These are phyloP conservation scores for Dusona sp. DNA, from an alignment of 2,888 invertebrate species.

Conservation along the genomic window DNA sequence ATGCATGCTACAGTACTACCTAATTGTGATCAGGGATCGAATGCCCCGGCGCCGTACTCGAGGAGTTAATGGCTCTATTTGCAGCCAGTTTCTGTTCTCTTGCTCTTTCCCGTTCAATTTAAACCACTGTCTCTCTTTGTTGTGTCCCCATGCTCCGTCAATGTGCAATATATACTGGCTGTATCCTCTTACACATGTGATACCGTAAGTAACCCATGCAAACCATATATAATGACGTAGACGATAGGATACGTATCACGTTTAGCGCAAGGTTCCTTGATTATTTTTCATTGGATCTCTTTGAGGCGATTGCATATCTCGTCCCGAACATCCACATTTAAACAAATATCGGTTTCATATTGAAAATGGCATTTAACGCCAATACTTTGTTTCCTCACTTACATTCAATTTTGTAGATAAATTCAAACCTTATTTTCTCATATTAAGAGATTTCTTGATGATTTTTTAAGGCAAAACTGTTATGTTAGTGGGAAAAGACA, in stretches of 20 bases:
- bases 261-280: conserved; percentile 10
- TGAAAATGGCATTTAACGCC: not conserved
- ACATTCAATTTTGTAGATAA: not conserved
- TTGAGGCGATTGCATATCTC: not conserved
- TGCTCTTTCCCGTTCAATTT: not conserved
- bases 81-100: conserved; percentile 36
- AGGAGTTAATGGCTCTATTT: conserved; percentile 63
- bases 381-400: not conserved
- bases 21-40: conserved; percentile 57
- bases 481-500: too few species aligned
- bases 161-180: conserved; percentile 15
- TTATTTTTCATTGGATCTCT: conserved; percentile 8
- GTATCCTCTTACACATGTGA: conserved; percentile 49
- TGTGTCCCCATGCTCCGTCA: not conserved
- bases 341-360: not conserved
- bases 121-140: conserved; percentile 5
- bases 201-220: conserved; percentile 5
- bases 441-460: not conserved
- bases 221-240: not conserved
- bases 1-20: conserved; percentile 8
- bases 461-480: not conserved
- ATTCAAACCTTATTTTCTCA: too few species aligned
- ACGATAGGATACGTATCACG: conserved; percentile 21
- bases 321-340: not conserved
- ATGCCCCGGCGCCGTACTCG: conserved; percentile 41